A percentile compares a stretch with the other conserved stretches of the same genome.
Conservation (phyloP, 2,888 invertebrate species). For the Lagria hirta region DNA sequence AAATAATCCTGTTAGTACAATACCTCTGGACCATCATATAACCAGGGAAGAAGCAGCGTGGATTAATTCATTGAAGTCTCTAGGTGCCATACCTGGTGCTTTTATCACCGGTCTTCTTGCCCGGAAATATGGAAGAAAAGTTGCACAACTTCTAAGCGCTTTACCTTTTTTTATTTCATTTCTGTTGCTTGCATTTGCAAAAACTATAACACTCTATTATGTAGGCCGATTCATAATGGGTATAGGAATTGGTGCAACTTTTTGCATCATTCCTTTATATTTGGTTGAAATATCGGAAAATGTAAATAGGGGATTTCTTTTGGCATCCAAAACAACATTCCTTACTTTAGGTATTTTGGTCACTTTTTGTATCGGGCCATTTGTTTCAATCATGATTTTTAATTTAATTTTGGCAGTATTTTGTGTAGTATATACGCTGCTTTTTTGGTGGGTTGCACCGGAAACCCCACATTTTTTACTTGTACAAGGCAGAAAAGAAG, state of each 20-base stretch:
- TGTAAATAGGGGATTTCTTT: conserved; percentile 71
- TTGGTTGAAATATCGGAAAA: conserved; percentile 82
- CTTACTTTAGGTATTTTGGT: conserved; percentile 67
- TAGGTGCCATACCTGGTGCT: conserved; percentile 61
- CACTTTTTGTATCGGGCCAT: conserved; percentile 35
- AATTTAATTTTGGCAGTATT: conserved; percentile 30
- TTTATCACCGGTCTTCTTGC: conserved; percentile 68
- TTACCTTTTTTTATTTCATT: conserved; percentile 63
- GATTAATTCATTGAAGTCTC: conserved; percentile 55
- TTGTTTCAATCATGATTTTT: conserved; percentile 35
- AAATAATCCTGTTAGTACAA: conserved; percentile 31
- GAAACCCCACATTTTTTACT: conserved; percentile 35
- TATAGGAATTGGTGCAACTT: conserved; percentile 66
- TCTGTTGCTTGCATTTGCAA: conserved; percentile 31
- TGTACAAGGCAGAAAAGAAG: conserved; percentile 57
- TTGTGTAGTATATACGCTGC: conserved; percentile 28
- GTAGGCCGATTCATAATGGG: conserved; percentile 63
- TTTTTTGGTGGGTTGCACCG: conserved; percentile 30
- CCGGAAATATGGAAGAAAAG: conserved; percentile 67
- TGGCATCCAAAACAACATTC: conserved; percentile 70
- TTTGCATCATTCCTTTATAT: conserved; percentile 78
- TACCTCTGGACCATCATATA: conserved; percentile 46
- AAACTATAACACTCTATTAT: conserved; percentile 46
- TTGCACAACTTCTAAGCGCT: conserved; percentile 63
- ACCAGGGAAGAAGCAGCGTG: conserved; percentile 52